Evolutionary conservation across 2,113 vertebrate genomes (phyloP).

Genomic region (Siphamia tubifer): DNA sequence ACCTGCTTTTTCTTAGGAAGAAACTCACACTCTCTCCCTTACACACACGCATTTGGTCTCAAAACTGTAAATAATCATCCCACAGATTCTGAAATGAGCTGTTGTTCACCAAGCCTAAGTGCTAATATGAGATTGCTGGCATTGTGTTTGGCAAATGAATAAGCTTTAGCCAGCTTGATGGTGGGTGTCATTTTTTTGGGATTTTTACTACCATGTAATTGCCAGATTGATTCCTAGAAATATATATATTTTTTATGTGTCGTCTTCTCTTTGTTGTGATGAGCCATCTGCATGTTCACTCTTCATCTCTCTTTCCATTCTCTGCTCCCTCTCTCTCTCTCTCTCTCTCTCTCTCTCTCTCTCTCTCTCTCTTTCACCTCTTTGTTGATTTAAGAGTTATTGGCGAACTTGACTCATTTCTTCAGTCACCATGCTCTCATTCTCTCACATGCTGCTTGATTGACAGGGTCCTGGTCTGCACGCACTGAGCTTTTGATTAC

Average conservation of each 20-base stretch:
- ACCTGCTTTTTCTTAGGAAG: constrained; percentile 54
- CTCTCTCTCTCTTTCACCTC: constrained; percentile 63
- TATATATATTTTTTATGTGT: constrained; percentile 36
- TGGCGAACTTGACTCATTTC: constrained; percentile 71
- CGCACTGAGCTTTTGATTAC: constrained; percentile 80
- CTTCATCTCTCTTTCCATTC: neutral
- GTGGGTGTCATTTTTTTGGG: constrained; percentile 71
- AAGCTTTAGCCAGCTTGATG: constrained; percentile 69
- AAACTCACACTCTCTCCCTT: constrained; percentile 14
- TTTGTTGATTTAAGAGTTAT: constrained; percentile 80
- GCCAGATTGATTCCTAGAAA: constrained; percentile 55
- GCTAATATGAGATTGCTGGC: constrained; percentile 72
- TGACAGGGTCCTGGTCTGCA: constrained; percentile 84
- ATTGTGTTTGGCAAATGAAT: constrained; percentile 59
- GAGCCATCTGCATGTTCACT: constrained; percentile 2
- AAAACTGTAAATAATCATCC: constrained; percentile 68
- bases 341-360: constrained; percentile 47
- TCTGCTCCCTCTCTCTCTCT: constrained; percentile 45
- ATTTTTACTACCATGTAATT: constrained; percentile 52
- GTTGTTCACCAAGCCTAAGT: constrained; percentile 70
- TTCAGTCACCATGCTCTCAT: constrained; percentile 69
- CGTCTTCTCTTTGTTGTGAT: constrained; percentile 23
- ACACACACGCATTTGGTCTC: constrained; percentile 31
- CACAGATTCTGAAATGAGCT: constrained; percentile 72
- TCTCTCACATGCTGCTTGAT: constrained; percentile 74